Evolutionary conservation across 2,888 invertebrate species (phyloP), one percentile per base, ranked within the genome.

Genomic region (Bugulina stolonifera): DNA sequence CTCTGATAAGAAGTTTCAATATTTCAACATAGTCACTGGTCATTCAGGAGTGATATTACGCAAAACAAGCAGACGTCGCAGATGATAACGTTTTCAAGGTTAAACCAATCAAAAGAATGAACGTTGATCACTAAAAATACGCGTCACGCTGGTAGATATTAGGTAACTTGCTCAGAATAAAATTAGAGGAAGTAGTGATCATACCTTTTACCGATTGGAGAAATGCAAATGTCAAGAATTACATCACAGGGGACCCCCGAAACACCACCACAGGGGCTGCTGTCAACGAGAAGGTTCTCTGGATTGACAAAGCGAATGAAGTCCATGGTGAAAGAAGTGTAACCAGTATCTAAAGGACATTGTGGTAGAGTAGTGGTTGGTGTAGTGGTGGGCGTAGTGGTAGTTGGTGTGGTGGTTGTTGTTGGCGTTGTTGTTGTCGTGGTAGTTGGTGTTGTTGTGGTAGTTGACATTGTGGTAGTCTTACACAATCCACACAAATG

Each of bases 281-380:
- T n/a, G 32, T 25, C 34, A 25, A 14, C 32, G 10, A 25, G 10
- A 25, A 64, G 32, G n/a, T 64, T 64, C 29, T 64, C 32, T 10
- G 34, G 64, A 27, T 64, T 64, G 27, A 34, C 14, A 27, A 25
- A 32, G n/a, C 64, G 22, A n/a, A 64, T 27, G 27, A 64, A 64
- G 34, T 64, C 64, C 25, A 32, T 64, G 2, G 64, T 64, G 32
- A 64, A 27, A 25, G 22, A 25, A 29, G 64, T 64, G 64, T 64
- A 64, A 64, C 64, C 64, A 10, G 27, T 32, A 14, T 64, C 27
- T 10, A 64, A n/a, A 32, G 27, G 32, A 32, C 64, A 64, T 1
- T 64, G 29, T 18, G 64, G 64, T 10, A 64, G 22, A 32, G 64
- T 22, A 14, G 64, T 64, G n/a, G 64, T 64, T 14, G 64, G 22